Evolutionary conservation across 2,113 vertebrate genomes (phyloP).

Genomic region (Chinchilla lanigera): DNA sequence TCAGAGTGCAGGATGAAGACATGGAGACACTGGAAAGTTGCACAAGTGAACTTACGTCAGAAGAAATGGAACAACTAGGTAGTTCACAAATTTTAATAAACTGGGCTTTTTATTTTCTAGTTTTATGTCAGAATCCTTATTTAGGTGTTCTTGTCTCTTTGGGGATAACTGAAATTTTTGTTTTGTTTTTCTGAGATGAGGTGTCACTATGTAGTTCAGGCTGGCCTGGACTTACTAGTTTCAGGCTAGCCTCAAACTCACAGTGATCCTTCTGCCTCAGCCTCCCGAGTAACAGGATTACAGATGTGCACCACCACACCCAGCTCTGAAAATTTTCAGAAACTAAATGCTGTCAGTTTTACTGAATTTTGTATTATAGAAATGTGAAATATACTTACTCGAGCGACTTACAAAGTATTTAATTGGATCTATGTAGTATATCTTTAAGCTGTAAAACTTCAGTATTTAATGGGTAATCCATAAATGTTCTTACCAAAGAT

Average conservation of each 20-base stretch:
- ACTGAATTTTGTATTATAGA: slow-evolving; percentile 37
- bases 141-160: not conserved
- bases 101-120: not conserved
- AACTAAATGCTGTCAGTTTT: not conserved
- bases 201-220: too few species aligned
- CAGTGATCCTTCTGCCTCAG: too few species aligned
- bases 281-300: too few species aligned
- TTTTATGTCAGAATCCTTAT: not conserved
- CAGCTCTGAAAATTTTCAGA: not conserved
- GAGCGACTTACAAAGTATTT: slow-evolving; percentile 48
- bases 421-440: not conserved
- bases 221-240: too few species aligned
- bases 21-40: slow-evolving; percentile 89
- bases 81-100: not conserved
- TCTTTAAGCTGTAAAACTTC: slow-evolving; percentile 47
- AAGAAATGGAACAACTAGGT: slow-evolving; percentile 94
- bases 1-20: slow-evolving; percentile 94
- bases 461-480: not conserved
- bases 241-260: too few species aligned
- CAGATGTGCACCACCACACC: too few species aligned
- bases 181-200: too few species aligned
- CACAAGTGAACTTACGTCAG: slow-evolving; percentile 89
- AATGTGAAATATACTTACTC: slow-evolving; percentile 24
- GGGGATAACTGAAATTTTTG: slow-evolving; percentile 36
- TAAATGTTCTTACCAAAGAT: slow-evolving; percentile 32